Evolutionary conservation across 2,888 invertebrate species (phyloP).

Genomic region (Pyrocoelia pectoralis): DNA sequence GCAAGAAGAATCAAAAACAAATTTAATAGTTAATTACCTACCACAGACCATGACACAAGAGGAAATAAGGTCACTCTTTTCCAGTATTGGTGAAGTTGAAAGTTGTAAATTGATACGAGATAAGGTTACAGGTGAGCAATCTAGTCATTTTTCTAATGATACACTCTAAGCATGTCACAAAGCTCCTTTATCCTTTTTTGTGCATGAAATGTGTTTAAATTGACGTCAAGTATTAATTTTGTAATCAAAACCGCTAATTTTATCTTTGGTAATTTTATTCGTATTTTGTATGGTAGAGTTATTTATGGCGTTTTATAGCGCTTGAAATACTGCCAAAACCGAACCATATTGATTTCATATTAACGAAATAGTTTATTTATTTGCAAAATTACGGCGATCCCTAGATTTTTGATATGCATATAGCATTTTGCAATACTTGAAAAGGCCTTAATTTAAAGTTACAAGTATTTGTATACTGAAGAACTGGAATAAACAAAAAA

Average conservation of each 20-base stretch:
- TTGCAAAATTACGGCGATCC: too few relatives aligned
- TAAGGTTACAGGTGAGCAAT: conserved; percentile 86
- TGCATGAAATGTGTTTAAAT: background rate
- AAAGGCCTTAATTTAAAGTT: too few relatives aligned
- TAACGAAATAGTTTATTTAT: background rate
- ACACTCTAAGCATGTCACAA: background rate
- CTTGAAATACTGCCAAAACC: conserved; percentile 19
- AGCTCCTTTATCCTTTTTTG: background rate
- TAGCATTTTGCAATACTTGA: too few relatives aligned
- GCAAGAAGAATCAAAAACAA: conserved; percentile 95
- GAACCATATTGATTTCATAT: conserved; percentile 16
- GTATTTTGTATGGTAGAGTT: conserved; percentile 1
- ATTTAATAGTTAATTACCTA: conserved; percentile 99
- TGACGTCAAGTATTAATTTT: background rate
- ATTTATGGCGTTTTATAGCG: conserved; percentile 15
- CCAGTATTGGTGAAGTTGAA: conserved; percentile 98
- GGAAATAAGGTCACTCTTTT: conserved; percentile 97
- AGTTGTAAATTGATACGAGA: conserved; percentile 99
- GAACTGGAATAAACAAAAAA: too few relatives aligned
- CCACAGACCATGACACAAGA: conserved; percentile 99
- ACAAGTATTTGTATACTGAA: too few relatives aligned
- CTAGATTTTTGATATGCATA: too few relatives aligned
- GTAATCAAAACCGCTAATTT: background rate
- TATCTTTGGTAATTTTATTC: background rate
- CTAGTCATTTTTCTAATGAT: too few relatives aligned